A percentile compares a stretch with the other conserved stretches of the same genome.
Conservation (phyloP, 2,797 vertebrate genomes). For the Pantherophis vulpinus region DNA sequence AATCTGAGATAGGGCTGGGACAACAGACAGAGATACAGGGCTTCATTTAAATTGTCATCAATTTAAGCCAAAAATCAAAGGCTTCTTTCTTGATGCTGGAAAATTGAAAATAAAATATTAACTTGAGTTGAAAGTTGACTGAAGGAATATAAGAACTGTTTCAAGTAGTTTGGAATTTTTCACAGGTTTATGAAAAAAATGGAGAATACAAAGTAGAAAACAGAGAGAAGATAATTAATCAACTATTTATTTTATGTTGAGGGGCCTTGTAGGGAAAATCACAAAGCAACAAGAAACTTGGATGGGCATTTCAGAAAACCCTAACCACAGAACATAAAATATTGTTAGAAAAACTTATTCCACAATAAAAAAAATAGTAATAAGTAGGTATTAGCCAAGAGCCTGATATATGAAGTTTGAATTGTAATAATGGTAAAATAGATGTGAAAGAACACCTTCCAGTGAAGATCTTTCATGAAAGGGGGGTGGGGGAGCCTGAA, state of each 20-base stretch:
- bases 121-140: not conserved
- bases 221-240: not conserved
- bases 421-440: not conserved
- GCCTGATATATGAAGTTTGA: not conserved
- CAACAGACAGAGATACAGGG: not conserved
- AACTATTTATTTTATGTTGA: not conserved
- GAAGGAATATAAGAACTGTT: not conserved
- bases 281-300: not conserved
- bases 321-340: not conserved
- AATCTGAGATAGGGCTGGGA: not conserved
- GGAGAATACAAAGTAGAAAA: not conserved
- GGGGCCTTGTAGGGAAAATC: not conserved
- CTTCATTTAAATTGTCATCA: not conserved
- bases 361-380: not conserved
- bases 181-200: not conserved
- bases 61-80: not conserved
- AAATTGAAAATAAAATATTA: not conserved
- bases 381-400: not conserved
- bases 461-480: not conserved
- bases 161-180: not conserved
- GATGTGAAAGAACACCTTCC: not conserved
- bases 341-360: not conserved
- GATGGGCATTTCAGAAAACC: not conserved
- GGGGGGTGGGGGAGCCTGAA: not conserved
- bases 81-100: not conserved